A percentile compares a stretch with the other conserved stretches of the same genome.
Conservation (phyloP, 2,888 invertebrate genomes). For the Epistrophe grossulariae region DNA sequence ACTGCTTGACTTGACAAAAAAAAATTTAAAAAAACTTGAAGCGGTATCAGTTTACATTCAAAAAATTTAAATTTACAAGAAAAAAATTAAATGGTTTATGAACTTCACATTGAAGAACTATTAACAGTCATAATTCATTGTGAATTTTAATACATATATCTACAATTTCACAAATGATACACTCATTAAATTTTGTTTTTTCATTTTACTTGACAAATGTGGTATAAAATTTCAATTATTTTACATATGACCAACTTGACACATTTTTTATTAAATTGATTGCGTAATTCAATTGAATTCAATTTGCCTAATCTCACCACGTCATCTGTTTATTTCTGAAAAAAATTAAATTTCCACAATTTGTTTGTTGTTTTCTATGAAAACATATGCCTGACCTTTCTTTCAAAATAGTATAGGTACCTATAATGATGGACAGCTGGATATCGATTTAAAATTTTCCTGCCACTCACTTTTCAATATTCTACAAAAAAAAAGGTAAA, state of each 20-base stretch:
- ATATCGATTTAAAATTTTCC: constrained; percentile 26
- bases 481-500: constrained; percentile 5
- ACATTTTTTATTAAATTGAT: constrained; percentile 65
- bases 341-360: constrained; percentile 20
- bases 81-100: constrained; percentile 32
- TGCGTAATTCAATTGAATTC: constrained; percentile 55
- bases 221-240: constrained; percentile 42
- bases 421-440: constrained; percentile 28
- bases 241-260: constrained; percentile 48
- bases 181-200: constrained; percentile 5
- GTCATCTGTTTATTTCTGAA: constrained; percentile 52
- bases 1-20: not conserved
- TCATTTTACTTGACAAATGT: no score
- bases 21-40: not conserved
- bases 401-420: not conserved
- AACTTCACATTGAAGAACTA: constrained; percentile 54
- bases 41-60: constrained; percentile 2
- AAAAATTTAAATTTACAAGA: constrained; percentile 4
- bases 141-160: not conserved
- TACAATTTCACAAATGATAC: not conserved
- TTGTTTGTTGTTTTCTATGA: not conserved
- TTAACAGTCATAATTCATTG: constrained; percentile 34
- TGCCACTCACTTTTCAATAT: constrained; percentile 45
- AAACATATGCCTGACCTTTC: constrained; percentile 2
- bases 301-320: constrained; percentile 66